Conservation (phyloP, 2,888 invertebrate genomes). For the Netelia virgata region DNA sequence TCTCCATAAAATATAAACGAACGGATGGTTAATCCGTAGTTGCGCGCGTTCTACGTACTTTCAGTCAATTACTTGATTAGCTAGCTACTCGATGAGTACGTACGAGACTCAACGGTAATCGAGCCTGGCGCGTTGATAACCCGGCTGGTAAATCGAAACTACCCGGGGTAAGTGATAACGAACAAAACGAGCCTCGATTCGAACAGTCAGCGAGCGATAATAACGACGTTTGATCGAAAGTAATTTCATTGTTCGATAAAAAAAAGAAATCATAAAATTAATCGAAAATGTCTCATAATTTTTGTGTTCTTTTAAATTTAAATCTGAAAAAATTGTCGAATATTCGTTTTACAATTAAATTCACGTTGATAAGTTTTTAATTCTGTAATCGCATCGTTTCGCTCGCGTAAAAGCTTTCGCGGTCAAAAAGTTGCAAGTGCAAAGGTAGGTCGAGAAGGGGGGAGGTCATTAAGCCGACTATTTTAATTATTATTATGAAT, state of each 20-base stretch:
- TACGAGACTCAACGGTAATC: conserved; percentile 30
- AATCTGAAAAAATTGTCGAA: too few species aligned
- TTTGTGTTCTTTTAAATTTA: too few species aligned
- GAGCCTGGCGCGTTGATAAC: conserved; percentile 28
- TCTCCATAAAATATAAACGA: background rate
- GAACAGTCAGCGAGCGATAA: background rate
- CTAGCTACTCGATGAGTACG: conserved; percentile 20
- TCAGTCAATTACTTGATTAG: conserved; percentile 26
- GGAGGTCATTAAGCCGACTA: conserved; percentile 20
- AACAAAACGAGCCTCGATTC: background rate
- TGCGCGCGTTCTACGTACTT: background rate
- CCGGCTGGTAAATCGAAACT: conserved; percentile 50
- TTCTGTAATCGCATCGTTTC: background rate
- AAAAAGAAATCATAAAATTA: background rate
- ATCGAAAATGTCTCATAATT: background rate
- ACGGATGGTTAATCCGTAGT: background rate
- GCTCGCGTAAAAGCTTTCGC: background rate
- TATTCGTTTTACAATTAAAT: background rate
- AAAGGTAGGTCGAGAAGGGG: conserved; percentile 43
- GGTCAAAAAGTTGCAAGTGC: too few species aligned
- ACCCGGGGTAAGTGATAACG: conserved; percentile 6
- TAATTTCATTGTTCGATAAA: background rate
- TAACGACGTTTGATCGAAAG: background rate
- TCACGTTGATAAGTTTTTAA: background rate
- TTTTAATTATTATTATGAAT: conserved; percentile 27